Conservation (phyloP, 1,140 invertebrate species). For the Pantala flavescens region DNA sequence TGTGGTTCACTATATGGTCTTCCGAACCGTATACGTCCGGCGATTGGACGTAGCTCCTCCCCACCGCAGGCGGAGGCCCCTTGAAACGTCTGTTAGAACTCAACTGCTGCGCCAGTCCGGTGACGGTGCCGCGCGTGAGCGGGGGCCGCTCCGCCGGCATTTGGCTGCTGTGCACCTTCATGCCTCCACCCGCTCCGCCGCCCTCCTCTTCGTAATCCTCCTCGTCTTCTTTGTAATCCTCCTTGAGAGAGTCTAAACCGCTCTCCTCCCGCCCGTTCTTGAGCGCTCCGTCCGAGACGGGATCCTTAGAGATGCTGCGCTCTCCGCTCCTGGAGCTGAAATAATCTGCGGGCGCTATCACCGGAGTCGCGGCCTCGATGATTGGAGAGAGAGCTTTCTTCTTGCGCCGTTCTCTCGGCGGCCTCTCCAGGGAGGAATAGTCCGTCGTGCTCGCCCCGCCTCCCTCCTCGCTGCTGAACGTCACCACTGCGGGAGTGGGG, state of each 20-base stretch:
- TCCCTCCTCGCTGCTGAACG: constrained; percentile 1
- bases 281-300: constrained; percentile 27
- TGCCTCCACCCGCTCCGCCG: background rate
- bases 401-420: constrained; percentile 22
- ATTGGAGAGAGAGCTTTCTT: constrained; percentile 65
- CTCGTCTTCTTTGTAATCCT: constrained; percentile 19
- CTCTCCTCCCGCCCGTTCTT: background rate
- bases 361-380: constrained; percentile 50
- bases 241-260: background rate
- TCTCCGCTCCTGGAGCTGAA: background rate
- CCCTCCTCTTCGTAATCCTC: background rate
- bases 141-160: constrained; percentile 49
- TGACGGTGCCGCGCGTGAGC: constrained; percentile 51
- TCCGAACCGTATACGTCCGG: constrained; percentile 33
- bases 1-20: constrained; percentile 37
- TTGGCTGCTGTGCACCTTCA: constrained; percentile 55
- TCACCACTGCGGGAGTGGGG: constrained; percentile 12
- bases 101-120: constrained; percentile 49
- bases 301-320: constrained; percentile 16
- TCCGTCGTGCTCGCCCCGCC: background rate
- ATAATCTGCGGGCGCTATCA: constrained; percentile 29
- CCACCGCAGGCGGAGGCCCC: constrained; percentile 39
- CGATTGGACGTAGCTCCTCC: constrained; percentile 44
- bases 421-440: constrained; percentile 19
- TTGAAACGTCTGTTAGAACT: constrained; percentile 39